phyloP scores from a whole-genome alignment of 2,113 vertebrate species.

The Polyodon spathula region DNA sequence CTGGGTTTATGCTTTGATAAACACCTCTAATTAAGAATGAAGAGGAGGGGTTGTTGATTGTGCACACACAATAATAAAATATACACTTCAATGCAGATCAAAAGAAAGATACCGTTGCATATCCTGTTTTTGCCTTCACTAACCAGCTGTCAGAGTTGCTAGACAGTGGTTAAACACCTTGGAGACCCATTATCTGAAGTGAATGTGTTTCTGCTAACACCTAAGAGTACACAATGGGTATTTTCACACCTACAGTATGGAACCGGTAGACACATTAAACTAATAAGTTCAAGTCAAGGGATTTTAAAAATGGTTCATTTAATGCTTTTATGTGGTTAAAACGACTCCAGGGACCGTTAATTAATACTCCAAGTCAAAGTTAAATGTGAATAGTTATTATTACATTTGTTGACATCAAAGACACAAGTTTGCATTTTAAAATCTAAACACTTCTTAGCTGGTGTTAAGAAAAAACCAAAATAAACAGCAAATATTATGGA shows the following conservation, averaged over 20 bases:
- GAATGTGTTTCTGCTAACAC: background rate
- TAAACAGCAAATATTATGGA: too few relatives aligned
- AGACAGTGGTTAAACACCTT: conserved; percentile 28
- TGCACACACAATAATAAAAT: background rate
- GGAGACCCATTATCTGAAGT: background rate
- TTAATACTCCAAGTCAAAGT: too few relatives aligned
- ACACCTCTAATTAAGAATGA: conserved; percentile 26
- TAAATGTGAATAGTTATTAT: too few relatives aligned
- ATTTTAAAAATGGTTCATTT: too few relatives aligned
- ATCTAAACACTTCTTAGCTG: too few relatives aligned
- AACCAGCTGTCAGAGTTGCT: conserved; percentile 27
- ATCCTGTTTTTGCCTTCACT: conserved; percentile 20
- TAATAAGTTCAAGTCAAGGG: too few relatives aligned
- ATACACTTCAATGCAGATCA: conserved; percentile 1
- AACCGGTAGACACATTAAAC: too few relatives aligned
- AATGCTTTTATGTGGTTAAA: too few relatives aligned
- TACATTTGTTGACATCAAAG: too few relatives aligned
- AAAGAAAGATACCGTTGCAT: conserved; percentile 4
- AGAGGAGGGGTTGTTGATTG: conserved; percentile 30
- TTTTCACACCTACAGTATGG: background rate
- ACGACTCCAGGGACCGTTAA: too few relatives aligned
- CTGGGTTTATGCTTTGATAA: background rate
- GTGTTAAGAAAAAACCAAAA: too few relatives aligned
- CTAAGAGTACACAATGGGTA: background rate
- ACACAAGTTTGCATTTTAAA: too few relatives aligned